Evolutionary conservation across 2,113 vertebrate species (phyloP), one percentile per base, ranked within the genome.

Genomic region (Myrmecophaga tridactyla): DNA sequence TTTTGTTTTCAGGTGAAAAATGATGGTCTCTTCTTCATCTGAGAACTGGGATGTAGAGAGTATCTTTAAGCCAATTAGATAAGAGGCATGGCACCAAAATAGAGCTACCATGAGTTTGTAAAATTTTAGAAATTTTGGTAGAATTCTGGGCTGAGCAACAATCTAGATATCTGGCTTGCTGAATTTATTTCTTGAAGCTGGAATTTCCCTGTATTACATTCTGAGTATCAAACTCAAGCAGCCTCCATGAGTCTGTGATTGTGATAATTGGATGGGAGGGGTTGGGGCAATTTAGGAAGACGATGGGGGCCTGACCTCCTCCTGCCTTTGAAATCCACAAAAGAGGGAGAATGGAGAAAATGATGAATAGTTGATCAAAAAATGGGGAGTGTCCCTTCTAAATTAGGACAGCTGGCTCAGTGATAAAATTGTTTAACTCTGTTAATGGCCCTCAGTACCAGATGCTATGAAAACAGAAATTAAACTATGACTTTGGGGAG

Each of bases 181-280:
- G 63, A 60, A 75, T 86, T 94, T 82, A 62, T 85, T 88, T 92
- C 56, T 67, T 76, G 89, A 87, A 84, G 90, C 72, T 69, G 51
- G 41, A 78, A n/a, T 89, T 96, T 41, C 51, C 85, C 76, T 87
- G 65, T 94, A 72, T 70, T 92, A 63, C 70, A 72, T 84, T 95
- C 63, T 76, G 67, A 95, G 83, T 76, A 89, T 84, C 82, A 81
- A 80, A 86, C 31, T 51, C 10, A 3, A 95, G 78, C 63, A 83
- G 53, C 29, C 15, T 96, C 70, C 34, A 12, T 4, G 10, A 93
- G 82, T 86, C 89, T 97, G 46, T 96, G 96, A 97, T 96, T 95
- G 92, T 96, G 93, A 92, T 96, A 95, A 97, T 97, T 97, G 78
- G 86, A 65, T 97, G 96, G 88, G 95, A 97, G 80, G 91, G 94